Conservation (phyloP, 1,140 invertebrate genomes). For the Chionoecetes opilio region DNA sequence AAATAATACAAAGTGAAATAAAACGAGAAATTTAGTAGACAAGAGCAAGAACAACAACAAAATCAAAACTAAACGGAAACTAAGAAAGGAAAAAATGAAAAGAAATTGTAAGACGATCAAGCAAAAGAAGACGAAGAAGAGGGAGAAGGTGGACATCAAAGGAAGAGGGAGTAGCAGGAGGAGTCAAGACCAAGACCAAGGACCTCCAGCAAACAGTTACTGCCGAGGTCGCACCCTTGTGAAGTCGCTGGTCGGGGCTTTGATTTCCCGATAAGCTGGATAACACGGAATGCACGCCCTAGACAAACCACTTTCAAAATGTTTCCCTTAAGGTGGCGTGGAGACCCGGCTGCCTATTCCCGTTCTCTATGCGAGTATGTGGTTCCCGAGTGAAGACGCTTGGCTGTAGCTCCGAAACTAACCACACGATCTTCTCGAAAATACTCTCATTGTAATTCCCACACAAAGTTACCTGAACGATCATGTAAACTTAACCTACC, state of each 20-base stretch:
- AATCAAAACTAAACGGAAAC: no score
- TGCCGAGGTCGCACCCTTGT: background rate
- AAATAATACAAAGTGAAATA: no score
- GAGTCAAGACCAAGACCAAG: background rate
- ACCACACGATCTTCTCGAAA: no score
- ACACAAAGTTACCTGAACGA: no score
- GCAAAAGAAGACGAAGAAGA: background rate
- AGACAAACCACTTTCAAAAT: background rate
- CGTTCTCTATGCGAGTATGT: no score
- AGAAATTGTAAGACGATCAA: background rate
- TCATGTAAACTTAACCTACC: no score
- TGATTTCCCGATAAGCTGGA: background rate
- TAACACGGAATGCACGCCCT: background rate
- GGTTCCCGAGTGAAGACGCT: no score
- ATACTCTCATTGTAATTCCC: no score
- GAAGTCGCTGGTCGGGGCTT: background rate
- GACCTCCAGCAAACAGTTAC: constrained; percentile 7
- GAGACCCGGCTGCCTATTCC: background rate
- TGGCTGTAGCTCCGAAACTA: no score
- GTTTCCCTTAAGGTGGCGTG: background rate
- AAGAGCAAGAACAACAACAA: background rate
- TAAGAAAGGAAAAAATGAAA: background rate
- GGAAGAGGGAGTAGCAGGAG: no score
- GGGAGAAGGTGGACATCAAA: background rate
- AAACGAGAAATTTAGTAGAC: no score